Evolutionary conservation across 2,888 invertebrate species (phyloP).

Genomic region (Resseliella maxima): DNA sequence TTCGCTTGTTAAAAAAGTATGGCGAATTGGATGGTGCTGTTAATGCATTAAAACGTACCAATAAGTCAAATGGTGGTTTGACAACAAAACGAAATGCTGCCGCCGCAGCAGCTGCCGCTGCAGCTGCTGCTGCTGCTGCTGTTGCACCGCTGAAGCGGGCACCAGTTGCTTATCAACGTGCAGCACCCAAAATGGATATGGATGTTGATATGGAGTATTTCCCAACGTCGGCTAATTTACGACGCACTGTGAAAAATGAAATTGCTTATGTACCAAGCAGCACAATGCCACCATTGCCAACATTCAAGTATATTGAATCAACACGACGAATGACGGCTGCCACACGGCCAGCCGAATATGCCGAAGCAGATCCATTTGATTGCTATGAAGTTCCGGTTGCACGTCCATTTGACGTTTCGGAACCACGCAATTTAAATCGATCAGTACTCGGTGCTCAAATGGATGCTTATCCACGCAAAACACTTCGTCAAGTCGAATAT

Average conservation of each 20-base stretch:
- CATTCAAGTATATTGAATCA: conserved; percentile 22
- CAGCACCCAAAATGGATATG: conserved; percentile 62
- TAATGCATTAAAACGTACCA: not conserved
- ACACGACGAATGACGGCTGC: conserved; percentile 10
- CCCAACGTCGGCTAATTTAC: conserved; percentile 57
- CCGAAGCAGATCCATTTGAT: conserved; percentile 64
- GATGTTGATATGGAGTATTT: conserved; percentile 65
- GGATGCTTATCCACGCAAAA: conserved; percentile 61
- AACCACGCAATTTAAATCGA: conserved; percentile 60
- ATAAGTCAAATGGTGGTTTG: not conserved
- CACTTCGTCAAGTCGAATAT: conserved; percentile 58
- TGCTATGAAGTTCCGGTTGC: conserved; percentile 64
- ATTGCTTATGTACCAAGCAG: conserved; percentile 61
- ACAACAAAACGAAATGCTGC: conserved; percentile 14
- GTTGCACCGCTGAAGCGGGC: not conserved
- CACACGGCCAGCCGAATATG: conserved; percentile 54
- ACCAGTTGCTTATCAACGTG: not conserved
- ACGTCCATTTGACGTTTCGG: conserved; percentile 57
- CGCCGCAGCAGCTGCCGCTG: not conserved
- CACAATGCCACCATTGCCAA: conserved; percentile 59
- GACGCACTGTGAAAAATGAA: conserved; percentile 65
- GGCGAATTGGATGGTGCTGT: conserved; percentile 3
- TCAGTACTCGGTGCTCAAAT: conserved; percentile 63
- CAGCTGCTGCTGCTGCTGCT: too few species aligned
- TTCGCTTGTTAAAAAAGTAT: not conserved